A percentile compares a stretch with the other conserved stretches of the same genome.
phyloP scores from a whole-genome alignment of 2,797 vertebrate species.

The Lagorchestes hirsutus region DNA sequence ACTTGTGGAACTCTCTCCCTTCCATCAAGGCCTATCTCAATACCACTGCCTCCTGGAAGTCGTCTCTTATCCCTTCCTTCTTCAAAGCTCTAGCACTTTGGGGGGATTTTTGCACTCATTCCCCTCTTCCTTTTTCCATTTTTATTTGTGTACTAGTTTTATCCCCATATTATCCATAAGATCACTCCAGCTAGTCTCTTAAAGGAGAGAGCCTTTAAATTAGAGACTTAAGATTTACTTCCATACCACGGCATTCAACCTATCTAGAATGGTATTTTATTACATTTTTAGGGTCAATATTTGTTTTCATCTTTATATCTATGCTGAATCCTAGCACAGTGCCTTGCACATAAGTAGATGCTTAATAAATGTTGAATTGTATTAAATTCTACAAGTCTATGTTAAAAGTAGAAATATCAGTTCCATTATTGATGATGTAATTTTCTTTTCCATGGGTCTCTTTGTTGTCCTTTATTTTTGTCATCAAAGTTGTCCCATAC shows the following conservation, averaged over 20 bases:
- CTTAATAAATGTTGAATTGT: not conserved
- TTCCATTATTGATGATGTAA: not conserved
- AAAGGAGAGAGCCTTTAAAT: no score
- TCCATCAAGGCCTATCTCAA: not conserved
- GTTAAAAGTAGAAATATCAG: not conserved
- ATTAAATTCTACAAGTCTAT: not conserved
- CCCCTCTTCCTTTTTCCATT: not conserved
- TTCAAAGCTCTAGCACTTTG: not conserved
- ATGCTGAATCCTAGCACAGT: not conserved
- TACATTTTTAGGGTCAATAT: not conserved
- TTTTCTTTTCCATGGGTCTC: not conserved
- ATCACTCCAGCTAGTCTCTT: no score
- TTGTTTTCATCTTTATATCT: not conserved
- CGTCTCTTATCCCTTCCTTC: not conserved
- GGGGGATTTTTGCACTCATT: not conserved
- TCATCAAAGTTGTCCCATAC: not conserved
- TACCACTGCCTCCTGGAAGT: not conserved
- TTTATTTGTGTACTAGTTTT: not conserved
- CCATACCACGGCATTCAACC: no score
- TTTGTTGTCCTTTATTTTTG: not conserved
- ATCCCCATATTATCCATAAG: not conserved
- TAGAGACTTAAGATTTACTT: no score
- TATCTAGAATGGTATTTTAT: no score
- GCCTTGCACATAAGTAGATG: not conserved
- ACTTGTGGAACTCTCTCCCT: not conserved